Base-by-base conservation (phyloP, 2,888 invertebrate species). In the Eugnorisma glareosa region DNA sequence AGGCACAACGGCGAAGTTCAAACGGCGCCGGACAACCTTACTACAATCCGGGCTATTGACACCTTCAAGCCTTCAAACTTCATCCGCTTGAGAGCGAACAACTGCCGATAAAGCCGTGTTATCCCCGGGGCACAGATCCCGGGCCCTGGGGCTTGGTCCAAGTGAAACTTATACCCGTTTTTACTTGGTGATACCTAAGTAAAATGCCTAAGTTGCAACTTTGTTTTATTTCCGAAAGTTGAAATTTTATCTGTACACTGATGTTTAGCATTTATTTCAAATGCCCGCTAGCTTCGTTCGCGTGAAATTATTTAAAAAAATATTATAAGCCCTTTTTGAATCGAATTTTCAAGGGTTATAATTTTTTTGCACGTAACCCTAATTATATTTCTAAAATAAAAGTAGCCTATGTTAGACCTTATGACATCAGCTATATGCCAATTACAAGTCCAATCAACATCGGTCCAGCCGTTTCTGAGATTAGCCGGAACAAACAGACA, bases 41-140 rank as follows among this genome's bases (percentile, higher is more conserved):
- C 40, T 59, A 79, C 57, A 79, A 79, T 43, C 45, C 54, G 51
- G 31, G 28, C 75, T 79, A 74, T 81, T 54, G 31, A 54, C 75
- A 51, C 67, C 54, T 63, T 48, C 63, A 43, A 28, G 67, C 67
- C 61, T 73, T 67, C 51, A 63, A 67, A 74, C 45, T 81, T 67
- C 51, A 54, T 81, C 67, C 67, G 37, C n/a, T 24, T 48, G 57
- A 70, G 48, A 67, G 37, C 59, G 31, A 54, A 51, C 35, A 21
- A 79, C 11, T 61, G 7, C 21, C 51, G 45, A 67, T 67, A 73
- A 67, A 73, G 67, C 74, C 81, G 61, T 45, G 74, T 45, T 45
- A 81, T 54, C 67, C 43, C 37, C 21, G 18, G n/a, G n/a, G 31
- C n/a, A n/a, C n/a, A n/a, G n/a, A n/a, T n/a, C 43, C 37, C 21